A percentile compares a stretch with the other conserved stretches of the same genome.
Conservation (phyloP, 2,797 vertebrate genomes). For the Phrynocephalus forsythii region DNA sequence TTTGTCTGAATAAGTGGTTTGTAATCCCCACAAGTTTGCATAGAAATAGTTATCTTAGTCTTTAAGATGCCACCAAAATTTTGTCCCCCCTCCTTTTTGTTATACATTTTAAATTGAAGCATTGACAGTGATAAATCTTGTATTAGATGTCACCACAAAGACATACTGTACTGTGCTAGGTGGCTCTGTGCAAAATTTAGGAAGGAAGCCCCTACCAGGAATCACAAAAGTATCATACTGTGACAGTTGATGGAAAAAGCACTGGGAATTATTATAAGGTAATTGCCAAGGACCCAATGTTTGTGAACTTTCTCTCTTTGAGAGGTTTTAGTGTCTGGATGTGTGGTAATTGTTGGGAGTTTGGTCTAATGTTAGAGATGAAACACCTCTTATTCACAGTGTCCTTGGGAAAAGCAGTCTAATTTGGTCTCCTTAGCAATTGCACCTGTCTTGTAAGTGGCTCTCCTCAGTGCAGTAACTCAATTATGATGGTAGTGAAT, state of each 20-base stretch:
- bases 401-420: background rate
- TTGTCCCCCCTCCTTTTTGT: no score
- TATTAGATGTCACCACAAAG: background rate
- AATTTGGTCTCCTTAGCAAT: background rate
- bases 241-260: background rate
- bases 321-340: background rate
- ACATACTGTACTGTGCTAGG: background rate
- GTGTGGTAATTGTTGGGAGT: background rate
- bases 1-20: no score
- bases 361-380: background rate
- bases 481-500: background rate
- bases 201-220: background rate
- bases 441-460: background rate
- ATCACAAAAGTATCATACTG: background rate
- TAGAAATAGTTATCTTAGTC: no score
- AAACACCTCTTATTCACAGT: background rate
- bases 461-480: background rate
- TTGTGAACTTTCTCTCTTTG: background rate
- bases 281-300: background rate
- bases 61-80: no score
- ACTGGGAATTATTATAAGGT: background rate
- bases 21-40: no score
- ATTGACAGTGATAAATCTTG: background rate
- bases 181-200: background rate
- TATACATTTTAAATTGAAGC: background rate